Base-by-base conservation (phyloP, 2,888 invertebrate species). In the Chouioia cunea region DNA sequence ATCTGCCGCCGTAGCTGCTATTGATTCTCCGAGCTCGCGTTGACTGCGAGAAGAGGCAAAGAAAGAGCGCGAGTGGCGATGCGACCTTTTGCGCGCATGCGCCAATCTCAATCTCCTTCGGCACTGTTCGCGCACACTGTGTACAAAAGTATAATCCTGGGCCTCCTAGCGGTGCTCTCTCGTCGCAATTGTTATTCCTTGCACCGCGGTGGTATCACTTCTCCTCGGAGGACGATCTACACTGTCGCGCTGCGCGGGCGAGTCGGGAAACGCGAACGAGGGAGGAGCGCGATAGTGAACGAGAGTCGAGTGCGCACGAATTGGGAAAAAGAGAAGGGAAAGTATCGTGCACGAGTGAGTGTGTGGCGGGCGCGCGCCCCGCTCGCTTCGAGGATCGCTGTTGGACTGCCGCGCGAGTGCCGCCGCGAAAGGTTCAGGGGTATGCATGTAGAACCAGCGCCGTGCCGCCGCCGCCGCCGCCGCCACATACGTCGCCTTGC, bases 341-440 rank as follows among this genome's bases (percentile, higher is more conserved):
- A 47, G 47, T 36, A 10, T 22, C 14, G 15, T 20, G n/a, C 16
- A 52, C 48, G 23, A 8, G 18, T 63, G 48, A 10, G 65, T 20
- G 54, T 14, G 36, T 27, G 56, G 46, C 44, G 18, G 57, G 48
- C 59, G 59, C 69, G 50, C 63, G 56, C 47, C 57, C 69, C 69
- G 64, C 69, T 69, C 69, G 58, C 69, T 69, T 53, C 63, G 69
- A 69, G 63, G 69, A 64, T 69, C 69, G 58, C 58, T 58, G 15
- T 14, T 46, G 57, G 58, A 69, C 69, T 69, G 69, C n/a, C 20
- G 65, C 36, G 36, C 36, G 36, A 36, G 27, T 18, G 22, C 50
- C 50, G 22, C 10, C 23, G 36, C 36, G 48, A 36, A 36, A 36
- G 36, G 36, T 36, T 36, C 36, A 6, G 36, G 36, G 36, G 36